These are phyloP conservation scores for Graptemys geographica DNA, from an alignment of 2,797 vertebrate genomes.

Conservation along the genomic window DNA sequence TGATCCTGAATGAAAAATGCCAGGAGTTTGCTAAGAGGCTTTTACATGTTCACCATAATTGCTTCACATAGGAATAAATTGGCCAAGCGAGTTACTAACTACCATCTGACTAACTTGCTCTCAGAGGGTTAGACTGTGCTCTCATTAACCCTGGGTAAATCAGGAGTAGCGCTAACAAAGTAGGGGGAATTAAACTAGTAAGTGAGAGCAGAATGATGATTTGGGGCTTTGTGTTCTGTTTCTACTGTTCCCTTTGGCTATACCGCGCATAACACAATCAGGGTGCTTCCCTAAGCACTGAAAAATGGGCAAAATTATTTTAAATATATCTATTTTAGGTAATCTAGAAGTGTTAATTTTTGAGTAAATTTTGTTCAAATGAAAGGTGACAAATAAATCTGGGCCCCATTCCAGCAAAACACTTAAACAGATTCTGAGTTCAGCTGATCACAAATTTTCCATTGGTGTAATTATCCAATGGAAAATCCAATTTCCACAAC, in stretches of 20 bases:
- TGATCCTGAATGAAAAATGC: not conserved
- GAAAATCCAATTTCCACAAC: not conserved
- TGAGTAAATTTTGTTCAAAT: not conserved
- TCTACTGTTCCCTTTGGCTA: not conserved
- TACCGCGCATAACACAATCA: not conserved
- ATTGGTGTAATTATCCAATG: not conserved
- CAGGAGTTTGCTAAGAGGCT: not conserved
- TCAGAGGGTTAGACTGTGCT: accelerated
- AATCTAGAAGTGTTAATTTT: not conserved
- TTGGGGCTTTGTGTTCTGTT: not conserved
- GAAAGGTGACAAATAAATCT: not conserved
- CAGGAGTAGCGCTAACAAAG: not conserved
- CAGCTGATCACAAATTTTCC: not conserved
- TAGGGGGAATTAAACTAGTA: accelerated
- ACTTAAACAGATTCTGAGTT: not conserved
- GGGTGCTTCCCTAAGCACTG: not conserved
- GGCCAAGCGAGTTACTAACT: accelerated
- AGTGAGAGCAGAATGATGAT: not conserved
- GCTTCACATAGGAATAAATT: accelerated
- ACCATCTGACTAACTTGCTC: accelerated
- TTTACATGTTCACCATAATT: not conserved
- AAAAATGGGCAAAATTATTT: not conserved
- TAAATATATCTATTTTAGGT: not conserved
- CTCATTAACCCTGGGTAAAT: accelerated
- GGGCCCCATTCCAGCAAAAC: not conserved